phyloP scores from a whole-genome alignment of 2,888 invertebrate genomes.

The Gnatocerus cornutus region DNA sequence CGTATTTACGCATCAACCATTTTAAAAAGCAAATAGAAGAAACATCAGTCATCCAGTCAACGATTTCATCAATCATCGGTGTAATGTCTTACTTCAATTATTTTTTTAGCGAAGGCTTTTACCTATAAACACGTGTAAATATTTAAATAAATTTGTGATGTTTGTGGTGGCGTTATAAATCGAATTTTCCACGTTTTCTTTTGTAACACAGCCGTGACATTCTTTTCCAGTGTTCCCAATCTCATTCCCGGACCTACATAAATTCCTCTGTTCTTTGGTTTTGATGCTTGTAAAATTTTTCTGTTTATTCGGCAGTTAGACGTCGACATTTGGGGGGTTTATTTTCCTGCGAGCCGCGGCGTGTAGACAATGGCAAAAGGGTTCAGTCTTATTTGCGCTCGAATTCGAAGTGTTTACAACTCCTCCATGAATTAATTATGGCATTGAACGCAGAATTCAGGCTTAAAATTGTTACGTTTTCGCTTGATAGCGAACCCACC shows the following conservation, averaged over 20 bases:
- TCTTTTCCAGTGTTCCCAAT: slow-evolving; percentile 12
- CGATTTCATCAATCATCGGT: slow-evolving; percentile 9
- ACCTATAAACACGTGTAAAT: background rate
- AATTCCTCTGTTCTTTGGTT: slow-evolving; percentile 4
- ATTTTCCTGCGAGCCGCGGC: too few relatives aligned
- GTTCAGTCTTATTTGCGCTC: too few relatives aligned
- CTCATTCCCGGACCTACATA: slow-evolving; percentile 11
- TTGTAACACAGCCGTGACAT: background rate
- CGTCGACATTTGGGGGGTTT: background rate
- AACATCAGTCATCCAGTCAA: slow-evolving; percentile 8
- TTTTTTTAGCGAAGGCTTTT: background rate
- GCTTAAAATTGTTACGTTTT: too few relatives aligned
- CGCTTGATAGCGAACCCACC: too few relatives aligned
- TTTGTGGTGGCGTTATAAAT: slow-evolving; percentile 2
- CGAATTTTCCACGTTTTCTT: background rate
- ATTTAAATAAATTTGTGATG: slow-evolving; percentile 1
- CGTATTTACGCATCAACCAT: background rate
- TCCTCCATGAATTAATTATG: too few relatives aligned
- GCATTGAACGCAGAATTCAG: too few relatives aligned
- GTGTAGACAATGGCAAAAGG: too few relatives aligned
- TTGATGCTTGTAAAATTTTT: slow-evolving; percentile 8
- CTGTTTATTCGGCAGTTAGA: slow-evolving; percentile 1
- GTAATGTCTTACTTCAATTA: slow-evolving; percentile 1
- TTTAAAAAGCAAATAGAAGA: slow-evolving; percentile 1
- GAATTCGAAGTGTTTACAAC: too few relatives aligned